Conservation (phyloP, 2,797 vertebrate genomes). For the Manis javanica region DNA sequence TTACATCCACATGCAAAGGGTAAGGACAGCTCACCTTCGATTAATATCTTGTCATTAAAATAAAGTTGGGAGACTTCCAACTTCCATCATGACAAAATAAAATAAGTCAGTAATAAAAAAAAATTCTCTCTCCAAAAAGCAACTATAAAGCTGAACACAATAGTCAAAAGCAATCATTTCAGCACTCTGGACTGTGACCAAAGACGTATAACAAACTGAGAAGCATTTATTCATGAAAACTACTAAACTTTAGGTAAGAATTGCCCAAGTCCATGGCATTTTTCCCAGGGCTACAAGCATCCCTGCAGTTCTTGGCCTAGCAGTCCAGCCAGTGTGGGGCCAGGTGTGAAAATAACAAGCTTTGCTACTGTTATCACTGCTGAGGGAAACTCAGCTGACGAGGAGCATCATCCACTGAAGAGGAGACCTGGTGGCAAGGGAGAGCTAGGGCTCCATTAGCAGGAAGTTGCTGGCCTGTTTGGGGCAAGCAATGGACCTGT, state of each 20-base stretch:
- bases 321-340: background rate
- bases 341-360: background rate
- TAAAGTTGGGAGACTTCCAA: slow-evolving; percentile 17
- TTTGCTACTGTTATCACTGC: background rate
- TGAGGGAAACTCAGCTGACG: background rate
- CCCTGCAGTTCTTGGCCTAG: background rate
- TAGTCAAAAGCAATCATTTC: slow-evolving; percentile 39
- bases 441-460: background rate
- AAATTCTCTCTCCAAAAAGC: background rate
- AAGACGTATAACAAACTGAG: slow-evolving; percentile 7
- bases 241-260: background rate
- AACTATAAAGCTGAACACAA: slow-evolving; percentile 12
- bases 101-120: background rate
- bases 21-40: background rate
- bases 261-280: background rate
- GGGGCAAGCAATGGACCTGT: background rate
- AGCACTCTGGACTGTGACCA: slow-evolving; percentile 45
- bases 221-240: slow-evolving; percentile 48
- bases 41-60: slow-evolving; percentile 34
- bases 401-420: background rate
- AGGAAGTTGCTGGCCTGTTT: background rate
- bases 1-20: slow-evolving; percentile 13
- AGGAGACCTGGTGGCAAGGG: background rate
- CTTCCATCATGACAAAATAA: background rate
- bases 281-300: background rate